Evolutionary conservation across 2,113 vertebrate genomes (phyloP).

Genomic region (Hydropotes inermis): DNA sequence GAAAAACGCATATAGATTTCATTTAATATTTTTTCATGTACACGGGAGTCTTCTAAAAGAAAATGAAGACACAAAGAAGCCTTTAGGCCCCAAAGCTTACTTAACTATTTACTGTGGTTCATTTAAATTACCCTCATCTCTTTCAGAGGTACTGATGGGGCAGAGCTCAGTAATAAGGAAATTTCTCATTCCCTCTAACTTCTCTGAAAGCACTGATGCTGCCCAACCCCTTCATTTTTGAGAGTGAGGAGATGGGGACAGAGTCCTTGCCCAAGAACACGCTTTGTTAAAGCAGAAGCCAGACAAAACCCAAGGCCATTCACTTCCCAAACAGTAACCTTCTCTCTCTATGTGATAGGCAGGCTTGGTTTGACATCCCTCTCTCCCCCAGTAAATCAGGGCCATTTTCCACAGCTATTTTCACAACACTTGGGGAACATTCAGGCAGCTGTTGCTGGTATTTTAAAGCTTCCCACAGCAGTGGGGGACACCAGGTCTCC

Average conservation of each 20-base stretch:
- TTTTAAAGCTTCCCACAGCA: background rate
- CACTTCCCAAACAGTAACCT: background rate
- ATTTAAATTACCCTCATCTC: background rate
- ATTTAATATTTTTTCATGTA: background rate
- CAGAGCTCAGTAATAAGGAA: no score
- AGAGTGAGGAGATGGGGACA: background rate
- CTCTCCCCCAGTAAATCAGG: background rate
- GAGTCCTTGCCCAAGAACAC: background rate
- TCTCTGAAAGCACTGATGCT: background rate
- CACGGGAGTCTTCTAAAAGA: background rate
- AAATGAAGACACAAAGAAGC: background rate
- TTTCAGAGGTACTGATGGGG: background rate
- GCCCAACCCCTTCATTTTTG: background rate
- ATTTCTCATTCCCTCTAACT: background rate
- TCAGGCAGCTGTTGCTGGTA: background rate
- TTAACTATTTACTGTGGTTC: background rate
- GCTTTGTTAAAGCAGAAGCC: background rate
- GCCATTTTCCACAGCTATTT: slow-evolving; percentile 14
- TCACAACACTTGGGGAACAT: background rate
- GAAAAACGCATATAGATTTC: background rate
- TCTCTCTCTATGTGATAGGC: background rate
- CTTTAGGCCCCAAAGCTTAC: background rate
- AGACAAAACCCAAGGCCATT: background rate
- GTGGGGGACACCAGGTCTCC: background rate
- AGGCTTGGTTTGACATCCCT: background rate